Conservation (phyloP, 2,888 invertebrate species). For the Yponomeuta cagnagella region DNA sequence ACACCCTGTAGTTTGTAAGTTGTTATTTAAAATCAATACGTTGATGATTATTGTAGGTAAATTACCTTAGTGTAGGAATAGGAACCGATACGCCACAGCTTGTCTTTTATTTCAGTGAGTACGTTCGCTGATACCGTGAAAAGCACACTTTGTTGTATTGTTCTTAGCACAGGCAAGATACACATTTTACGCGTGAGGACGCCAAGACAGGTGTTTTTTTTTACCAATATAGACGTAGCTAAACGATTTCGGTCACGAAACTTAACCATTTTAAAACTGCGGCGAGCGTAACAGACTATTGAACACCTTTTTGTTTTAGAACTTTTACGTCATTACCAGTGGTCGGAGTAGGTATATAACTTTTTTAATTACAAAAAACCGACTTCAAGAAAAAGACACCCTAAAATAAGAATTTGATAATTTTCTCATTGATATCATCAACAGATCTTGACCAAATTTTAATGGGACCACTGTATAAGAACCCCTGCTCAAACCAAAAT, state of each 20-base stretch:
- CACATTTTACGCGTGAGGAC: conserved; percentile 30
- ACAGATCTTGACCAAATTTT: too few relatives aligned
- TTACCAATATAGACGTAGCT: conserved; percentile 5
- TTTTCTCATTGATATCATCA: too few relatives aligned
- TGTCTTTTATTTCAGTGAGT: background rate
- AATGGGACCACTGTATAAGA: too few relatives aligned
- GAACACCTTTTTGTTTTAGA: background rate
- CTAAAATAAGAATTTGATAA: too few relatives aligned
- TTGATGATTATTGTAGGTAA: too few relatives aligned
- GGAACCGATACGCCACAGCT: background rate
- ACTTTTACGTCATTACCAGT: background rate
- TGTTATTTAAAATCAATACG: too few relatives aligned
- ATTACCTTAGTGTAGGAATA: background rate
- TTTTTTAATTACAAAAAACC: too few relatives aligned
- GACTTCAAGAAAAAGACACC: too few relatives aligned
- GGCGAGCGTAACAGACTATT: background rate
- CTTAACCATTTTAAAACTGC: conserved; percentile 7
- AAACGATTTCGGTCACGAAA: conserved; percentile 4
- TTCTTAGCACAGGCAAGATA: conserved; percentile 33
- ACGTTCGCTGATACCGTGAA: background rate
- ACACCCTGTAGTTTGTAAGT: too few relatives aligned
- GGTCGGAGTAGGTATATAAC: too few relatives aligned
- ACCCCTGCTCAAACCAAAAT: too few relatives aligned
- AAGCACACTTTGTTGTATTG: background rate
- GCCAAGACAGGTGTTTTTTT: conserved; percentile 39